Percentiles rank a stretch among this genome's conserved stretches.
Evolutionary conservation across 2,113 vertebrate genomes (phyloP).

Genomic region (Thalassarche chlororhynchos): DNA sequence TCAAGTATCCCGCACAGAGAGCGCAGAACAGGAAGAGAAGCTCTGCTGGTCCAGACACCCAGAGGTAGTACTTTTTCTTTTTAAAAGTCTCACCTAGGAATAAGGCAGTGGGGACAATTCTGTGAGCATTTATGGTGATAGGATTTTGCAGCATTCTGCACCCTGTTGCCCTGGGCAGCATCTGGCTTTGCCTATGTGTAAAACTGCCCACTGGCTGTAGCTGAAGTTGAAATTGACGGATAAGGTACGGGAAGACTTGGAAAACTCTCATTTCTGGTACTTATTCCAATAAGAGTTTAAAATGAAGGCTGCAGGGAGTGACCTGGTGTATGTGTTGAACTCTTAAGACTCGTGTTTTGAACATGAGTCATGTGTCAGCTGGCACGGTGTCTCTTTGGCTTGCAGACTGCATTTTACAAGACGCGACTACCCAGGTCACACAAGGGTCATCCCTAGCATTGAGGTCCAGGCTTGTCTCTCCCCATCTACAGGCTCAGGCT

Average conservation of each 20-base stretch:
- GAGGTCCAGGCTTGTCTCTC: background rate
- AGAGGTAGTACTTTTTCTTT: background rate
- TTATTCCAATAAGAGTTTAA: background rate
- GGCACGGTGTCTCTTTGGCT: accelerated
- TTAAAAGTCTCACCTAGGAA: background rate
- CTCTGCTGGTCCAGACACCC: background rate
- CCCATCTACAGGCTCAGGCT: background rate
- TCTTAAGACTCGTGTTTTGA: background rate
- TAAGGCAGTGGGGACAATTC: background rate
- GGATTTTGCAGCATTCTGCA: background rate
- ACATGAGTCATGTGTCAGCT: background rate
- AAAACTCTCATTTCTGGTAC: background rate
- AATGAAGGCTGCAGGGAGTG: background rate
- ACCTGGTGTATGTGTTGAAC: accelerated
- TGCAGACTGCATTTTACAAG: background rate
- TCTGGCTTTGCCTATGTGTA: background rate
- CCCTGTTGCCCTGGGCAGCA: background rate
- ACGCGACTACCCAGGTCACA: background rate
- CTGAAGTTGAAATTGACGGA: background rate
- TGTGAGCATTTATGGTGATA: background rate
- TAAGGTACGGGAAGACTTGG: background rate
- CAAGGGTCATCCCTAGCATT: background rate
- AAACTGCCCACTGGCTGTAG: background rate
- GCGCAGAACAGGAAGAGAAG: background rate
- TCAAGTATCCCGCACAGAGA: background rate